phyloP scores from a whole-genome alignment of 2,888 invertebrate genomes.

The Drosophila dives region DNA sequence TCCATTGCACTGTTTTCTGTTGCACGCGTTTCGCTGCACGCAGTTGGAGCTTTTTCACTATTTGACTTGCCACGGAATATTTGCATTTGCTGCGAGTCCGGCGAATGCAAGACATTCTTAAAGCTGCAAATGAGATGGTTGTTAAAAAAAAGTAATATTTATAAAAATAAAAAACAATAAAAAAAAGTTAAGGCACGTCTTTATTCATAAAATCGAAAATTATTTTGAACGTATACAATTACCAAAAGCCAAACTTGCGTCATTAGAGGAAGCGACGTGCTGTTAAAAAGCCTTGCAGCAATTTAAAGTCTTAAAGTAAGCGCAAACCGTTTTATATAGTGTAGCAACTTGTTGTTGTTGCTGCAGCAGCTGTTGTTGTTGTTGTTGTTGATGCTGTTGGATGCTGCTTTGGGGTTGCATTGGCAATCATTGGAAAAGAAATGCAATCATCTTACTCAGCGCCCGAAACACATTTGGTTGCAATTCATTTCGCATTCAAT shows the following conservation, averaged over 20 bases:
- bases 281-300: background rate
- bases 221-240: background rate
- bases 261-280: background rate
- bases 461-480: conserved; percentile 60
- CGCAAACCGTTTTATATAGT: conserved; percentile 9
- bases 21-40: conserved; percentile 41
- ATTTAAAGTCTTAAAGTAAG: background rate
- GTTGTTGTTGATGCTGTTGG: conserved; percentile 15
- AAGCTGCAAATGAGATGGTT: background rate
- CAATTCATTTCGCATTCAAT: conserved; percentile 72
- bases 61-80: conserved; percentile 2
- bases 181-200: background rate
- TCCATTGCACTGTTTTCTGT: conserved; percentile 39
- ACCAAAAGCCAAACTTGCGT: conserved; percentile 6
- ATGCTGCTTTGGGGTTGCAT: conserved; percentile 50
- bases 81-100: background rate
- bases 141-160: background rate
- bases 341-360: conserved; percentile 4
- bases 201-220: conserved; percentile 1
- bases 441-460: conserved; percentile 74
- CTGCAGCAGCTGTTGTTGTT: background rate
- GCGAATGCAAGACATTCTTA: background rate
- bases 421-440: conserved; percentile 74
- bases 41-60: conserved; percentile 22
- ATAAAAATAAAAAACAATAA: background rate